Evolutionary conservation across 1,140 invertebrate species (phyloP), one percentile per base, ranked within the genome.

Genomic region (Nephila pilipes): DNA sequence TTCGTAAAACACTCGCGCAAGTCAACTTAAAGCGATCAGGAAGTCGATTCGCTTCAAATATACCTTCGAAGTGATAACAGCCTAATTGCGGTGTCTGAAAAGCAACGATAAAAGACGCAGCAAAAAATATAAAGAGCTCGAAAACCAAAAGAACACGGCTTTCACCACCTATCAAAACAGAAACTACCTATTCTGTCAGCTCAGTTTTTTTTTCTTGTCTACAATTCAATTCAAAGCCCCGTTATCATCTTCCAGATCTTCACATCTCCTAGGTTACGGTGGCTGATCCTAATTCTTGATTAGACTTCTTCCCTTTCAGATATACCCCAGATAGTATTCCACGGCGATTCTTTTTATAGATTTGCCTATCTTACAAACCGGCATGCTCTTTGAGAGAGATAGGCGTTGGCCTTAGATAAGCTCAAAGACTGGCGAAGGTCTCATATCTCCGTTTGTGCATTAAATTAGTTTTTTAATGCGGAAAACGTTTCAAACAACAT

Each of bases 401-500:
- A 69, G 65, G 65, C 65, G 65, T 69, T 69, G 65, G 65, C 65
- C 25, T 25, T 2, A 14, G 12, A 29, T 16, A 69, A 69, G 4
- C 14, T 32, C 25, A 6, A 8, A n/a, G 22, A n/a, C 60, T 25
- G 29, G 25, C 1, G 25, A 32, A 29, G 14, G 25, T 2, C 29
- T 25, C 29, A 16, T 32, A 69, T 22, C 25, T 25, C 29, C 18
- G 25, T 69, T 69, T 69, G 1, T 16, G 25, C 16, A 69, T 69
- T 69, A 69, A 60, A 20, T 18, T 69, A 29, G 4, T 69, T 29
- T 69, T 32, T 69, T 69, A 69, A 25, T 69, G 29, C 65, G 20
- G 65, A 69, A 60, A 69, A 29, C 65, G 32, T 69, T 69, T 69
- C 6, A 69, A 69, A 69, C 32, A 69, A 69, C 65, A 69, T 69